Base-by-base conservation (phyloP, 2,113 vertebrate species). In the Argyrosomus japonicus region DNA sequence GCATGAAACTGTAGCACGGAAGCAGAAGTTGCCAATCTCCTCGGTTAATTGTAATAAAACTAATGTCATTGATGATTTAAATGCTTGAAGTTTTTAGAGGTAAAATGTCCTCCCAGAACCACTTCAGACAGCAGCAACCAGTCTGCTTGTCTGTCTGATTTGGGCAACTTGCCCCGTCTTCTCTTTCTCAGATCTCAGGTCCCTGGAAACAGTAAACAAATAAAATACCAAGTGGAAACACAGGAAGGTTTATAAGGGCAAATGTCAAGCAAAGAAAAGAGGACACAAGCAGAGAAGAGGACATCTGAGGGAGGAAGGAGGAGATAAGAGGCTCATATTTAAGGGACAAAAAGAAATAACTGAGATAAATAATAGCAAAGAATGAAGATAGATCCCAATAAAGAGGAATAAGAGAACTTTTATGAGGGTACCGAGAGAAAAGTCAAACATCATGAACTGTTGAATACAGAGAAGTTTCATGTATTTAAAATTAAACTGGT, bases 191-290 rank as follows among this genome's bases (percentile, higher is more conserved):
- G 43, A 80, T 74, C 69, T 85, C 71, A 77, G 63, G 65, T 89
- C 76, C 72, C 14, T 86, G 54, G 81, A 87, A 87, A 88, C 60
- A 13, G 77, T 89, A 89, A 86, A 88, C 91, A 91, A 90, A 90
- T 85, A 88, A 86, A 87, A 89, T 71, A 85, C 74, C 81, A 82
- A 83, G 78, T 82, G 88, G 88, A 90, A 89, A 90, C 82, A 86
- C 53, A 2, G 74, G 47, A 40, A 57, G 68, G 83, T 91, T 93
- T 90, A 90, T 68, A 77, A 91, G 79, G 56, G 73, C 82, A 89
- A 45, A 85, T 74, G 85, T 86, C 78, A 73, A 19, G 77, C 70
- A 81, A 83, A 87, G 75, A 79, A 79, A 74, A 81, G 74, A 81
- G 51, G 73, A 90, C 51, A 78, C 10, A 75, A 82, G 75, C 54